Evolutionary conservation across 2,797 vertebrate genomes (phyloP).

Genomic region (Gallinago solitaria): DNA sequence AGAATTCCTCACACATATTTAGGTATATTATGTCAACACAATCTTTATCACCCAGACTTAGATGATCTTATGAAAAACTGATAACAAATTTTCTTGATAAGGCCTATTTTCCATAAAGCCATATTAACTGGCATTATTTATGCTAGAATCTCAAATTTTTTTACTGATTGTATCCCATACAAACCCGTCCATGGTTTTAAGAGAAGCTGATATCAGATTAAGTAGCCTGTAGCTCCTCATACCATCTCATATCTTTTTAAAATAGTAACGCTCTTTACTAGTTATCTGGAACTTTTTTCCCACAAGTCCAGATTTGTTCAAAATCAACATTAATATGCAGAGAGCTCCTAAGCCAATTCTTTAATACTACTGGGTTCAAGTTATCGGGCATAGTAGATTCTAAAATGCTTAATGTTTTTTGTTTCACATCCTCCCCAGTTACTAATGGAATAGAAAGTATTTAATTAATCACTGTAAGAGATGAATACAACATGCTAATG

Average conservation of each 20-base stretch:
- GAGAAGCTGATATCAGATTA: neutral
- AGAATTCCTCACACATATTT: neutral
- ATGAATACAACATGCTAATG: constrained; percentile 58
- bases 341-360: constrained; percentile 37
- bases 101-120: neutral
- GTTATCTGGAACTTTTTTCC: neutral
- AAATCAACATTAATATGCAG: constrained; percentile 56
- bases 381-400: constrained; percentile 20
- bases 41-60: neutral
- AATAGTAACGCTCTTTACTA: neutral
- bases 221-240: neutral
- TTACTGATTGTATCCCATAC: neutral
- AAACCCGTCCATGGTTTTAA: neutral
- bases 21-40: neutral
- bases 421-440: constrained; percentile 57
- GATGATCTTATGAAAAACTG: neutral
- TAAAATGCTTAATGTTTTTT: constrained; percentile 65
- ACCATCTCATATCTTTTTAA: neutral
- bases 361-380: constrained; percentile 26
- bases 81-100: constrained; percentile 1
- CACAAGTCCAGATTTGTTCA: neutral
- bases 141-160: neutral
- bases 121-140: neutral
- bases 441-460: constrained; percentile 58
- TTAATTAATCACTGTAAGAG: constrained; percentile 60